Evolutionary conservation across 37 sponge, comb jelly and placozoan species (phyloP).

Genomic region (Amphimedon queenslandica): DNA sequence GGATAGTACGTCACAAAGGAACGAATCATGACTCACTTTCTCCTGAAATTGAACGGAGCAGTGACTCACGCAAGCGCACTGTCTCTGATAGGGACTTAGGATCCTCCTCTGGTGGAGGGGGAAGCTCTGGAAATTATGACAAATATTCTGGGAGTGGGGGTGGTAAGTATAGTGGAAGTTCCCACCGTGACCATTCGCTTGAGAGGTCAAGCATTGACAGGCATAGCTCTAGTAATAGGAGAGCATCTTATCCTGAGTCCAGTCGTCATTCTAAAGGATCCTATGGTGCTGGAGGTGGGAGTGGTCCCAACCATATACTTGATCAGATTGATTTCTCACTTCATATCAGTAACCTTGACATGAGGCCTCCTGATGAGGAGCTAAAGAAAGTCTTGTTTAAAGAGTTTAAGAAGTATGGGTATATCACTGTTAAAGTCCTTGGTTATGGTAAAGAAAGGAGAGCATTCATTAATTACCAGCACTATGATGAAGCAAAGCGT

Average conservation of each 20-base stretch:
- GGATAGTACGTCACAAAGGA: constrained; percentile 55
- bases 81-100: neutral
- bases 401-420: constrained; percentile 71
- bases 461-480: constrained; percentile 72
- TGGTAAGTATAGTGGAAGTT: neutral
- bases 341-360: constrained; percentile 55
- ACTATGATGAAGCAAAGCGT: constrained; percentile 46
- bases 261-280: neutral
- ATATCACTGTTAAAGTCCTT: constrained; percentile 60
- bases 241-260: neutral
- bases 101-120: neutral
- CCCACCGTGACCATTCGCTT: neutral
- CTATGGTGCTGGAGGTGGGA: neutral
- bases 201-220: neutral
- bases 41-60: constrained; percentile 1
- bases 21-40: constrained; percentile 6
- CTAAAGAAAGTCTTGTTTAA: constrained; percentile 41
- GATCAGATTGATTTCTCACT: constrained; percentile 62
- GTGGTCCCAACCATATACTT: neutral
- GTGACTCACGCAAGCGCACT: constrained; percentile 14
- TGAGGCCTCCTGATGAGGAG: constrained; percentile 36
- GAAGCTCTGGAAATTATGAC: constrained; percentile 6
- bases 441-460: constrained; percentile 68
- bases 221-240: neutral
- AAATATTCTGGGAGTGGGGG: neutral